Evolutionary conservation across 2,113 vertebrate genomes (phyloP).

Genomic region (Gulo gulo): DNA sequence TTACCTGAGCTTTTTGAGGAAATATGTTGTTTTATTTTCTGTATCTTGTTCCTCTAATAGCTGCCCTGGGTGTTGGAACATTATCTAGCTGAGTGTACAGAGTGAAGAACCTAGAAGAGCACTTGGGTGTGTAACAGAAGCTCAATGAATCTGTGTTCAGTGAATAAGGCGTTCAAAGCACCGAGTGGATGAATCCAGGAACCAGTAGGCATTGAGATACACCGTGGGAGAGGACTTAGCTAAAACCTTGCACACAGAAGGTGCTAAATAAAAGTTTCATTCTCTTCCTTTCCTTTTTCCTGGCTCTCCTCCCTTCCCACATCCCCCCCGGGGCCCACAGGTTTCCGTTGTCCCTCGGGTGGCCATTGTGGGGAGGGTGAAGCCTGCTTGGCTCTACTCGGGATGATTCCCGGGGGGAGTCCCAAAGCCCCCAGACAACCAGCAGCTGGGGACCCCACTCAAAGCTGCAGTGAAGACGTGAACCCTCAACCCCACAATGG

Average conservation of each 20-base stretch:
- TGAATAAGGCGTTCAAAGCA: background rate
- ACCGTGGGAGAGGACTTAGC: background rate
- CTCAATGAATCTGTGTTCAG: background rate
- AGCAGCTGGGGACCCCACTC: background rate
- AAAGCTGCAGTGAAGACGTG: background rate
- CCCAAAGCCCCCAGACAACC: background rate
- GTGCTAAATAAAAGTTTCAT: background rate
- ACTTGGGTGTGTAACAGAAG: background rate
- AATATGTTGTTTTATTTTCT: background rate
- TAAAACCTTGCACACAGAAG: background rate
- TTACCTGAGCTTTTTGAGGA: background rate
- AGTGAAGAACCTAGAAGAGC: background rate
- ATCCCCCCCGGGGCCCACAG: background rate
- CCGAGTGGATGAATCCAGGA: background rate
- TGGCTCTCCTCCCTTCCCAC: too few species aligned
- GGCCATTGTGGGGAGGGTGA: background rate
- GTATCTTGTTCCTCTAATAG: accelerated
- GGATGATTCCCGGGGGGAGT: background rate
- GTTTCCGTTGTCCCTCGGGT: background rate
- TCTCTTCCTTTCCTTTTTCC: background rate
- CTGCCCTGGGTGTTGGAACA: background rate
- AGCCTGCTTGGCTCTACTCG: background rate
- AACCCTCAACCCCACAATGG: background rate
- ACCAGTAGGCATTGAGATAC: background rate
- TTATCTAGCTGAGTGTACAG: background rate